A percentile compares a stretch with the other conserved stretches of the same genome.
Evolutionary conservation across 2,113 vertebrate genomes (phyloP).

Genomic region (Nibea albiflora): DNA sequence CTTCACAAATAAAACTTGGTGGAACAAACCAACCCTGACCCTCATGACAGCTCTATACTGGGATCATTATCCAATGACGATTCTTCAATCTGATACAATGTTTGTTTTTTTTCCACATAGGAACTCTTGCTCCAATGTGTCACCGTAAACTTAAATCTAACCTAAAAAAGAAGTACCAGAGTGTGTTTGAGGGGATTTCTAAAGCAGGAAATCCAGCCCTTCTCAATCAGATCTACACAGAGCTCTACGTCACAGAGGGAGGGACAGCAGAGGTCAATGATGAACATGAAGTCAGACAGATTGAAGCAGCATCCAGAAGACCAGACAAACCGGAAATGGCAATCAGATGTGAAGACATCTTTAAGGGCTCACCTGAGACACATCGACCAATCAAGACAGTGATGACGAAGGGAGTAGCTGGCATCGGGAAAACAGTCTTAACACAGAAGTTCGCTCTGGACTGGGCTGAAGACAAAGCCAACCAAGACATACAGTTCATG

Average conservation of each 20-base stretch:
- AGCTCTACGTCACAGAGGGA: constrained; percentile 67
- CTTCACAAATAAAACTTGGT: no score
- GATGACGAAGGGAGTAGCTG: constrained; percentile 42
- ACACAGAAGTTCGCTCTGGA: constrained; percentile 42
- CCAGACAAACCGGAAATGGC: constrained; percentile 12
- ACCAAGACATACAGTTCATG: constrained; percentile 44
- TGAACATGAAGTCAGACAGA: constrained; percentile 64
- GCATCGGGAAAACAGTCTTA: constrained; percentile 52
- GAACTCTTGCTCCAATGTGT: background rate
- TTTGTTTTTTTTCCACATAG: background rate
- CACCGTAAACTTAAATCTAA: background rate
- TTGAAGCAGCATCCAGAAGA: constrained; percentile 49
- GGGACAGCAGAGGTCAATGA: constrained; percentile 28
- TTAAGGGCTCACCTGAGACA: background rate
- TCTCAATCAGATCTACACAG: constrained; percentile 65
- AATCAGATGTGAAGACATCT: constrained; percentile 14
- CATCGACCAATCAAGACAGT: constrained; percentile 22
- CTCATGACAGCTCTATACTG: background rate
- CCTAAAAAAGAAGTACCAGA: constrained; percentile 30
- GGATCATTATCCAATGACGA: no score
- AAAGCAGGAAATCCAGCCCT: constrained; percentile 25
- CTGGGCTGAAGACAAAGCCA: constrained; percentile 34
- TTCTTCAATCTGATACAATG: background rate
- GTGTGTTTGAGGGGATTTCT: background rate
- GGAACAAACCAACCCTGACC: no score